Base-by-base conservation (phyloP, 2,113 vertebrate genomes). In the Cephalopterus ornatus region DNA sequence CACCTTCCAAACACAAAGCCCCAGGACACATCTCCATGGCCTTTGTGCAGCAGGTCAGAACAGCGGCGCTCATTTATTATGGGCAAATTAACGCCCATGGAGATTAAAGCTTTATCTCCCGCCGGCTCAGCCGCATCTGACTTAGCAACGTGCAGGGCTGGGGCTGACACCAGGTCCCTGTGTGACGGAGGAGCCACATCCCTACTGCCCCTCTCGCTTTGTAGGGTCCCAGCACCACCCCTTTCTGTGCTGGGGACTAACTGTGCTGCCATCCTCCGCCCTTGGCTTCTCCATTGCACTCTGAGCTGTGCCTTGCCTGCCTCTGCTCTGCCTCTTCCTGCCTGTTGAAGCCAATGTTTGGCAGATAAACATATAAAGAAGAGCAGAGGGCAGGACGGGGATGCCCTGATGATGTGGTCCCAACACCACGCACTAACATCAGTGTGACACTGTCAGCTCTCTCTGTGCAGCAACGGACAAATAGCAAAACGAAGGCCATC, bases 61-160 rank as follows among this genome's bases (percentile, higher is more conserved):
- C 23, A 67, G 55, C 0, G 0, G n/a, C 0, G 0, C 59, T 89
- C 74, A 81, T 92, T 97, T 96, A 86, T 62, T 79, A 89, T 2
- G 9, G 39, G 81, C 50, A 96, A 96, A 97, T 88, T 93, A 94
- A 89, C 4, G 0, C 85, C 74, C 72, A 70, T 9, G 30, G 76
- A 92, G 93, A 93, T 92, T 91, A 93, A 94, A 91, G 49, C 65
- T 94, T 93, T 73, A 91, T 80, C 91, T 95, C 67, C 74, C 0
- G 0, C 39, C 2, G 0, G 82, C 71, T 96, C 78, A 77, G 77
- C 41, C 1, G 0, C 89, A 81, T 70, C 50, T 87, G 73, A 95
- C 68, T 91, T 67, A 42, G 91, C 67, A 78, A 82, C 4, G 4
- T 66, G 49, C 71, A 53, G 67, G 41, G 66, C 62, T 78, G 9